Conservation (phyloP, 2,113 vertebrate genomes). For the Empidonax traillii region DNA sequence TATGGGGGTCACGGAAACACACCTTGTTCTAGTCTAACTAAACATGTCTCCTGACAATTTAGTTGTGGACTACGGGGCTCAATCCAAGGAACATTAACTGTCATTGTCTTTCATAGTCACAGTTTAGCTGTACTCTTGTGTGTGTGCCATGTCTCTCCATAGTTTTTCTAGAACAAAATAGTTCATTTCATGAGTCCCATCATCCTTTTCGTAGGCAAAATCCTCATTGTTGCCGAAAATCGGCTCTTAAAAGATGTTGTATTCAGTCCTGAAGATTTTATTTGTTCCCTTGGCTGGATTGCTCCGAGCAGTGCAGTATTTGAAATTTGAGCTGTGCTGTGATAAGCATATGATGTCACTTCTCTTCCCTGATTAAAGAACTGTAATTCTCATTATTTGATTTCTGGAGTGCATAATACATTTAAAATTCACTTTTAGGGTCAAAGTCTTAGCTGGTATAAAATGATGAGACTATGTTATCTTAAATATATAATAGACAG, state of each 20-base stretch:
- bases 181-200: background rate
- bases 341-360: constrained; percentile 22
- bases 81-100: background rate
- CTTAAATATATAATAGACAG: constrained; percentile 2
- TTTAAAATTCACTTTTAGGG: background rate
- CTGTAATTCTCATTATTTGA: background rate
- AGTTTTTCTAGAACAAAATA: background rate
- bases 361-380: constrained; percentile 32
- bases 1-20: background rate
- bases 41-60: background rate
- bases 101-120: background rate
- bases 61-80: background rate
- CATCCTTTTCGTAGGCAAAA: background rate
- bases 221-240: background rate
- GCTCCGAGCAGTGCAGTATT: background rate
- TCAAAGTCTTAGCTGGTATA: constrained; percentile 1
- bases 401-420: background rate
- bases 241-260: background rate
- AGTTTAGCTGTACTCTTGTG: background rate
- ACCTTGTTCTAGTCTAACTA: background rate
- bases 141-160: background rate
- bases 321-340: constrained; percentile 8
- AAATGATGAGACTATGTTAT: constrained; percentile 12
- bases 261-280: background rate
- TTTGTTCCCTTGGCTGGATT: constrained; percentile 3